These are phyloP conservation scores for Cataglyphis livida DNA, from an alignment of 2,888 invertebrate species.

Conservation along the genomic window DNA sequence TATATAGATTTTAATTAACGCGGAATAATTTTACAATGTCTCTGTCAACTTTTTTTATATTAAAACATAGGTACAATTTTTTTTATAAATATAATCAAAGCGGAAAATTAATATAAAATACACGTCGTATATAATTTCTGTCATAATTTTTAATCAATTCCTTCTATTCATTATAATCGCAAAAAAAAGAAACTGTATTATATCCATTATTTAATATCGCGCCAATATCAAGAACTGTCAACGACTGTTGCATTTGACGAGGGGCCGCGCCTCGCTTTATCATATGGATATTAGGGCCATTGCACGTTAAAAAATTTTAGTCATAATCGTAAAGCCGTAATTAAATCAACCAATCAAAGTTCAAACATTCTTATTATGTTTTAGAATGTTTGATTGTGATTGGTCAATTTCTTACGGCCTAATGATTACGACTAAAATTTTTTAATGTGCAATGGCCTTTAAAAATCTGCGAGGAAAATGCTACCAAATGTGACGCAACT, in stretches of 20 bases:
- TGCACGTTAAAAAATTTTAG: too few species aligned
- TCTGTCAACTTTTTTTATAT: not conserved
- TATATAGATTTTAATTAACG: not conserved
- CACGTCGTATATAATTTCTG: not conserved
- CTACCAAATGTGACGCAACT: constrained; percentile 23
- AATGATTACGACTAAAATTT: too few species aligned
- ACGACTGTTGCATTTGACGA: too few species aligned
- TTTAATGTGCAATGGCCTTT: too few species aligned
- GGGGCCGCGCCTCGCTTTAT: not conserved
- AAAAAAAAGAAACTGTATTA: too few species aligned
- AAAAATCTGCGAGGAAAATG: constrained; percentile 34
- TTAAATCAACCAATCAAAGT: too few species aligned
- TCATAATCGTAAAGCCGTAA: too few species aligned
- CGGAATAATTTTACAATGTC: not conserved
- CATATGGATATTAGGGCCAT: not conserved
- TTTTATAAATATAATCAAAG: not conserved
- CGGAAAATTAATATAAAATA: not conserved
- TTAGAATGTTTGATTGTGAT: too few species aligned
- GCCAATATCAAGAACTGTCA: not conserved
- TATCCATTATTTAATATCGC: not conserved
- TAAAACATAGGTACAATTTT: not conserved
- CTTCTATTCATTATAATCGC: not conserved
- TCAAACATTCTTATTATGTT: too few species aligned
- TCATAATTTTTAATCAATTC: not conserved
- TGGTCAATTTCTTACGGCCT: too few species aligned